Evolutionary conservation across 2,797 vertebrate species (phyloP).

Genomic region (Potorous gilbertii): DNA sequence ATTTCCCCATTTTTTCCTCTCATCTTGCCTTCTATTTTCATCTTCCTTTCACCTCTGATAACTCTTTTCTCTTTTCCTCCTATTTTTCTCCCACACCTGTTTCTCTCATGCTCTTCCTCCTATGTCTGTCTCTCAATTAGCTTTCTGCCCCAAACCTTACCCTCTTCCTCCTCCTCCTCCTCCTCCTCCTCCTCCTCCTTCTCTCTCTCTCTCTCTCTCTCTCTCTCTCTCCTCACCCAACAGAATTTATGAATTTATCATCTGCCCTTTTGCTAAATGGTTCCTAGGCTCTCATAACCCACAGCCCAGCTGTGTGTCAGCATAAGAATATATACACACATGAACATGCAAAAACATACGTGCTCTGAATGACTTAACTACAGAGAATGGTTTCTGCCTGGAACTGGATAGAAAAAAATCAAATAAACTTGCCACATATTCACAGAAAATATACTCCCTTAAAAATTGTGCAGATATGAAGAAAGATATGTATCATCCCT

Average conservation of each 20-base stretch:
- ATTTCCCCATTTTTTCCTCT: not conserved
- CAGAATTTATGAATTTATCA: constrained; percentile 27
- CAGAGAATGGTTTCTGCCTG: not conserved
- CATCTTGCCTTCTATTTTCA: not conserved
- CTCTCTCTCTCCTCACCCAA: constrained; percentile 34
- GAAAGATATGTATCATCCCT: constrained; percentile 23
- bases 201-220: constrained; percentile 44
- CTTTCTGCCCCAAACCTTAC: constrained; percentile 7
- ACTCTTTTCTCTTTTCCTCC: constrained; percentile 31
- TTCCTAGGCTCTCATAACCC: constrained; percentile 61
- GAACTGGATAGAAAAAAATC: constrained; percentile 48
- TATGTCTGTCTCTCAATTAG: not conserved
- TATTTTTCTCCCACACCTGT: constrained; percentile 40
- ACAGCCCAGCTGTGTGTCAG: constrained; percentile 76
- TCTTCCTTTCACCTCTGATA: constrained; percentile 57
- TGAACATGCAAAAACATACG: constrained; percentile 64
- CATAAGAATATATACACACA: constrained; percentile 33
- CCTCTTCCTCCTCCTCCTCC: constrained; percentile 37
- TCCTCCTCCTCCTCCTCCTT: too few species aligned
- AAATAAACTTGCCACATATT: constrained; percentile 43
- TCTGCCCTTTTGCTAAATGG: constrained; percentile 62
- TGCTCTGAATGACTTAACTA: constrained; percentile 68
- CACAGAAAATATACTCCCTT: not conserved
- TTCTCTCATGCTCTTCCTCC: constrained; percentile 14
- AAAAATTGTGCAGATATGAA: not conserved